Conservation (phyloP, 2,888 invertebrate genomes). For the Cosmia trapezina region DNA sequence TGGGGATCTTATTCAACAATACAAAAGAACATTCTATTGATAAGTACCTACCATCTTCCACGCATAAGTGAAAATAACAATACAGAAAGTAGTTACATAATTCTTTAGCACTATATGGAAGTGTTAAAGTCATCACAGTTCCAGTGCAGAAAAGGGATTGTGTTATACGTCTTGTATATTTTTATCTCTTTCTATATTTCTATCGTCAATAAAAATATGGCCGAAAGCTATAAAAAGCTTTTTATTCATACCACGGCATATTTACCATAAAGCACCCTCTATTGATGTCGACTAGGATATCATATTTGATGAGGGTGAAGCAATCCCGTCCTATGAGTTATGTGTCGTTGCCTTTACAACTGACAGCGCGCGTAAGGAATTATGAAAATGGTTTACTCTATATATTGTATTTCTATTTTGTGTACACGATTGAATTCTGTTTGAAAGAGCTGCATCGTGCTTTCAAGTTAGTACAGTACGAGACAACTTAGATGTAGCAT, state of each 20-base stretch:
- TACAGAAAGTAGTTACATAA: constrained; percentile 12
- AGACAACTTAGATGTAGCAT: too few species aligned
- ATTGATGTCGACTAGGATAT: constrained; percentile 55
- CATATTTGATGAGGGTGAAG: constrained; percentile 62
- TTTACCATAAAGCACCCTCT: constrained; percentile 52
- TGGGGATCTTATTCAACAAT: not conserved
- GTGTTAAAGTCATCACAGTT: constrained; percentile 22
- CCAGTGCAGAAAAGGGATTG: not conserved
- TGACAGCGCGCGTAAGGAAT: constrained; percentile 28
- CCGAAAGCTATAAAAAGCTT: constrained; percentile 35
- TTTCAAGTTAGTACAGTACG: too few species aligned
- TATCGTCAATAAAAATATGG: constrained; percentile 21
- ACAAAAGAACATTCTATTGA: constrained; percentile 12
- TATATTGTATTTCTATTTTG: not conserved
- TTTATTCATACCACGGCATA: constrained; percentile 47
- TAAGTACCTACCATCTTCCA: not conserved
- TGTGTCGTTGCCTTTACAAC: constrained; percentile 37
- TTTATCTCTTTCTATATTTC: constrained; percentile 16
- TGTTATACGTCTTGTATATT: not conserved
- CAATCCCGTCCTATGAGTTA: constrained; percentile 43
- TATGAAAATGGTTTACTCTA: constrained; percentile 16
- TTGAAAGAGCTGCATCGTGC: not conserved
- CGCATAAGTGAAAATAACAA: constrained; percentile 32
- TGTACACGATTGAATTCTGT: not conserved
- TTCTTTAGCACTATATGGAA: not conserved